phyloP scores from a whole-genome alignment of 2,888 invertebrate genomes.

The Drosophila niveifrons region DNA sequence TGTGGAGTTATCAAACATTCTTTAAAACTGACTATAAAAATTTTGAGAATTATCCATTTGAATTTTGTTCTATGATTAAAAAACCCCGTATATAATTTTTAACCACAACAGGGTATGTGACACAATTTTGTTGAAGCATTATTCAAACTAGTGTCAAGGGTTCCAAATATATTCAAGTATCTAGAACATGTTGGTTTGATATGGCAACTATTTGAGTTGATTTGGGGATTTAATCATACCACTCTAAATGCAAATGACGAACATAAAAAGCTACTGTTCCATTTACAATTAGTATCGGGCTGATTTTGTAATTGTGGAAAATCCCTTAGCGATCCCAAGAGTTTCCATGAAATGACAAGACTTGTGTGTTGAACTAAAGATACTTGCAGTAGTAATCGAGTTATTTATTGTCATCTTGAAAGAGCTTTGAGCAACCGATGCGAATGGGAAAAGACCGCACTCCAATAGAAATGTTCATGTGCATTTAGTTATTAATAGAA shows the following conservation, averaged over 20 bases:
- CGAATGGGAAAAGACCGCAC: conserved; percentile 27
- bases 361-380: neutral
- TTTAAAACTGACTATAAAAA: too few relatives aligned
- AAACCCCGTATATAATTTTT: conserved; percentile 3
- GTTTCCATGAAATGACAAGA: neutral
- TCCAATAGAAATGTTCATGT: neutral
- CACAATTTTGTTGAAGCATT: neutral
- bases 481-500: conserved; percentile 15
- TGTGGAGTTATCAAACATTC: too few relatives aligned
- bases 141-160: neutral
- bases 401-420: conserved; percentile 25
- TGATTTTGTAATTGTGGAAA: conserved; percentile 20
- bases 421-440: neutral
- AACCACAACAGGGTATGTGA: conserved; percentile 5
- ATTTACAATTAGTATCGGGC: conserved; percentile 27
- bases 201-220: conserved; percentile 13
- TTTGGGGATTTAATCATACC: conserved; percentile 23
- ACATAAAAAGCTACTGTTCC: conserved; percentile 11
- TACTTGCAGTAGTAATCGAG: conserved; percentile 6
- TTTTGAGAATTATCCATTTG: too few relatives aligned
- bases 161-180: neutral
- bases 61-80: too few relatives aligned
- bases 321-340: conserved; percentile 4
- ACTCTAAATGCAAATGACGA: conserved; percentile 32
- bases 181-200: conserved; percentile 14